Percentiles rank a stretch among this genome's conserved stretches.
These are phyloP conservation scores for Orius insidiosus DNA, from an alignment of 1,140 invertebrate species.

Conservation along the genomic window DNA sequence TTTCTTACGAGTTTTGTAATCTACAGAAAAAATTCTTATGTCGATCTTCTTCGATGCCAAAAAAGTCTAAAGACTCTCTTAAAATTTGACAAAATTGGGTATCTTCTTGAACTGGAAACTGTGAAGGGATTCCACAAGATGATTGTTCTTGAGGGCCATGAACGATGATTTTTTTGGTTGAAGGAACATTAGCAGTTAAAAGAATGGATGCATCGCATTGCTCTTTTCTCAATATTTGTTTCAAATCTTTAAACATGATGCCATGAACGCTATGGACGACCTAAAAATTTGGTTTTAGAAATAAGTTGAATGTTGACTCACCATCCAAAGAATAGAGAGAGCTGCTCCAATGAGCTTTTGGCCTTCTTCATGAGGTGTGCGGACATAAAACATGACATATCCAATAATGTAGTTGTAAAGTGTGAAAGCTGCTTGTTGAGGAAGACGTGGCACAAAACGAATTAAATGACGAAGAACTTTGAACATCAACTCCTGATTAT, in stretches of 20 bases:
- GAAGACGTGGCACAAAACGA: constrained; percentile 78
- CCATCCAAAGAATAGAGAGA: constrained; percentile 91
- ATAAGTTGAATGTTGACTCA: constrained; percentile 26
- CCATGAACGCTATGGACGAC: constrained; percentile 93
- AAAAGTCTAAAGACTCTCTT: constrained; percentile 91
- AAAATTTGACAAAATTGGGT: constrained; percentile 94
- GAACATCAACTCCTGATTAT: constrained; percentile 90
- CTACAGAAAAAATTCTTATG: constrained; percentile 88
- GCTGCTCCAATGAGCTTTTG: constrained; percentile 87
- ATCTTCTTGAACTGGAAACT: constrained; percentile 97
- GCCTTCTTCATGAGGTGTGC: constrained; percentile 83
- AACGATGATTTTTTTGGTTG: constrained; percentile 97
- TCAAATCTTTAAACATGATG: constrained; percentile 98
- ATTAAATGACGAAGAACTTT: constrained; percentile 84
- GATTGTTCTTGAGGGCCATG: constrained; percentile 82
- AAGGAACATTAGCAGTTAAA: constrained; percentile 94
- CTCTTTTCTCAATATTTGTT: constrained; percentile 95
- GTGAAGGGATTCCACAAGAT: constrained; percentile 88
- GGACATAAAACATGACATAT: constrained; percentile 97
- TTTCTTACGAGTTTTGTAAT: constrained; percentile 89
- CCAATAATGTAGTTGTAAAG: constrained; percentile 98
- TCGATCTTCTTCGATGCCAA: constrained; percentile 81
- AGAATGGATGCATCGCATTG: constrained; percentile 96
- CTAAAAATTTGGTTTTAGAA: constrained; percentile 29
- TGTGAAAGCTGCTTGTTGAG: constrained; percentile 95